Evolutionary conservation across 2,113 vertebrate species (phyloP).

Genomic region (Archilochus colubris): DNA sequence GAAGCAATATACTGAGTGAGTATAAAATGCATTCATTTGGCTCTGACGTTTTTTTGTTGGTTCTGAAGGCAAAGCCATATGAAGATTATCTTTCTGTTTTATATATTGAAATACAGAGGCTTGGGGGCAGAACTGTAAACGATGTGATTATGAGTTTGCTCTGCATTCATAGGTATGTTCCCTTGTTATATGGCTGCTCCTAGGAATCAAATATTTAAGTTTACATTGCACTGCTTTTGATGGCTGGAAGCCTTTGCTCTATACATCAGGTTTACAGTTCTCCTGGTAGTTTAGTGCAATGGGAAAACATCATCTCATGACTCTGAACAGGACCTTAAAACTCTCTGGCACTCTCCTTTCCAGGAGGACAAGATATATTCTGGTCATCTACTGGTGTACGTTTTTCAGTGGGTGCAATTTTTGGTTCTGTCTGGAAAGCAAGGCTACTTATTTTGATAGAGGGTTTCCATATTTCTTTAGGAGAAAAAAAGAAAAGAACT

Average conservation of each 20-base stretch:
- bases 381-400: not conserved
- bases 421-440: constrained; percentile 29
- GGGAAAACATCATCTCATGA: not conserved
- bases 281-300: constrained; percentile 15
- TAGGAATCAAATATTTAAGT: constrained; percentile 30
- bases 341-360: constrained; percentile 1
- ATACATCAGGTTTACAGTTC: constrained; percentile 44
- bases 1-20: not conserved
- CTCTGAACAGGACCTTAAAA: constrained; percentile 29
- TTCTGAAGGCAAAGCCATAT: constrained; percentile 5
- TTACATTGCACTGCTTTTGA: constrained; percentile 4
- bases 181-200: constrained; percentile 17
- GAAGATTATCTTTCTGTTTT: constrained; percentile 25
- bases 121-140: not conserved
- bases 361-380: constrained; percentile 19
- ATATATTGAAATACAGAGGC: constrained; percentile 21
- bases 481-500: not conserved
- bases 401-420: constrained; percentile 5
- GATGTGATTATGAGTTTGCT: constrained; percentile 18
- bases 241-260: not conserved
- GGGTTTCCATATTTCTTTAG: not conserved
- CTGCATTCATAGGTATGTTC: not conserved
- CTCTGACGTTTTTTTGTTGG: not conserved
- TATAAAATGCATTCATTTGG: not conserved
- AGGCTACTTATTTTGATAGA: not conserved